These are phyloP conservation scores for Morphnarchus princeps DNA, from an alignment of 2,113 vertebrate species.

Conservation along the genomic window DNA sequence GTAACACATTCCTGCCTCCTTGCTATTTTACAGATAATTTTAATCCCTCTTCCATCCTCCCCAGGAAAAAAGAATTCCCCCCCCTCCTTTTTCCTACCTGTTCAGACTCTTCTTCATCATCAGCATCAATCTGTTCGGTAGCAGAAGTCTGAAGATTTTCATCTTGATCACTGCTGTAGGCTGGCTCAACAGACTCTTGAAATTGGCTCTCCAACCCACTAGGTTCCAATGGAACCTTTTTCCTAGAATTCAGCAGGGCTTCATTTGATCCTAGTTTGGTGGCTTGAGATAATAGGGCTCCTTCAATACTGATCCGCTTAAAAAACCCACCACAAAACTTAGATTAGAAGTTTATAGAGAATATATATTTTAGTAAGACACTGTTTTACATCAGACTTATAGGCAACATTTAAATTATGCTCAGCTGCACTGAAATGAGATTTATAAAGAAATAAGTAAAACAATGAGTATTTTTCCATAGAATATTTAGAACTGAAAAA, in stretches of 20 bases:
- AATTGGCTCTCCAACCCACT: constrained; percentile 73
- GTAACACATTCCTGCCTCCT: neutral
- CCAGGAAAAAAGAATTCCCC: rapidly evolving
- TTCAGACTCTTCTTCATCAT: constrained; percentile 83
- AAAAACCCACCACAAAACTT: neutral
- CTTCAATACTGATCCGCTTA: constrained; percentile 76
- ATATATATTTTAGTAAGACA: neutral
- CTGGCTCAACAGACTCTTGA: constrained; percentile 76
- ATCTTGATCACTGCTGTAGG: constrained; percentile 77
- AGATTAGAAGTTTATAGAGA: neutral
- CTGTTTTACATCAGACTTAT: neutral
- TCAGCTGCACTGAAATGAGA: neutral
- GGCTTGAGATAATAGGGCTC: constrained; percentile 75
- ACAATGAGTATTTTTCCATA: neutral
- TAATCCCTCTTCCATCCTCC: neutral
- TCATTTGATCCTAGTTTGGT: constrained; percentile 70
- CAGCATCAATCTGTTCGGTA: constrained; percentile 78
- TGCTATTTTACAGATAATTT: neutral
- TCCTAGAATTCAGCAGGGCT: constrained; percentile 71
- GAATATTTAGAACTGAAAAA: neutral
- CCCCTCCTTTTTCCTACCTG: constrained; percentile 54
- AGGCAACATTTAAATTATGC: neutral
- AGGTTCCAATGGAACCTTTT: constrained; percentile 44
- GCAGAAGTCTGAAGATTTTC: constrained; percentile 73
- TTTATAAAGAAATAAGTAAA: neutral